Evolutionary conservation across 2,797 vertebrate genomes (phyloP), one percentile per base, ranked within the genome.

Genomic region (Poecilia gillii): DNA sequence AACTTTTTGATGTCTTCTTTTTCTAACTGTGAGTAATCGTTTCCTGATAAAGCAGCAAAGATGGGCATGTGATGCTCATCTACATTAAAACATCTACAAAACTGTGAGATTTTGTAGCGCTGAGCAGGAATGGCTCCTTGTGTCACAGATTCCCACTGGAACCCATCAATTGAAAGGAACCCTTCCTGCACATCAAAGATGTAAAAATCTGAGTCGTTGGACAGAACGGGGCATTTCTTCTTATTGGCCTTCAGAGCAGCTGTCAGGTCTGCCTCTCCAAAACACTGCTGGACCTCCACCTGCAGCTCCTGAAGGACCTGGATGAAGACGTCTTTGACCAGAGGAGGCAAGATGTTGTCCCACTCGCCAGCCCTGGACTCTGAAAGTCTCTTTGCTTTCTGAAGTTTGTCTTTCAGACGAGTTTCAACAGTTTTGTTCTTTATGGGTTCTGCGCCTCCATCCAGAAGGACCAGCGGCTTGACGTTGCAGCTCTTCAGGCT

Each of bases 1-100:
- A 64, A 64, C n/a, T 3, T 13, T 28, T 45, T 23, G 0, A 0
- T 25, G n/a, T 71, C 49, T 4, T 55, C 31, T 59, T 53, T 53
- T 25, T 20, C 51, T 7, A 71, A 28, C 7, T 3, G n/a, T 75
- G 78, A 79, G 66, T 0, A 79, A 79, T 75, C 64, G n/a, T 80
- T 80, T 55, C 73, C 73, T 31, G 51, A 51, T 71, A 75, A 12
- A 7, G 73, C 43, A 80, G 78, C 78, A 59, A 80, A 59, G 39
- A 80, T 25, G 0, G 78, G 49, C 49, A 80, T 45, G 28, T 75
- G 41, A 4, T 53, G 3, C 46, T 23, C 23, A 0, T 71, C 12
- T 2, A 80, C 11, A 0, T 47, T 12, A 3, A 75, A 75, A 28
- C 2, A 23, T 0, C n/a, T 0, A 59, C 79, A 80, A 28, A 80